Evolutionary conservation across 1,140 invertebrate genomes (phyloP), one percentile per base, ranked within the genome.

Genomic region (Atta texana): DNA sequence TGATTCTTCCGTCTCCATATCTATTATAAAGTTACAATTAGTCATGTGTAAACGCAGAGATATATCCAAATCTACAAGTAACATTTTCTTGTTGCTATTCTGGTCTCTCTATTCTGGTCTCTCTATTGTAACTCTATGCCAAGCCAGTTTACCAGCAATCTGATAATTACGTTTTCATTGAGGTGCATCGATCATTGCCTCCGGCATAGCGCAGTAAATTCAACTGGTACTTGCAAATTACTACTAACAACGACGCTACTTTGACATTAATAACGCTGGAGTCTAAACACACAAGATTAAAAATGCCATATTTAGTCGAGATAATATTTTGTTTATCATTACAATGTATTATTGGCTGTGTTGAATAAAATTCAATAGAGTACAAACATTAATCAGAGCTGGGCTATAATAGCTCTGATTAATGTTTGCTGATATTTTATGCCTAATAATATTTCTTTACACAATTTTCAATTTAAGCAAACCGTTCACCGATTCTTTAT

Each of bases 161-260:
- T 75, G 69, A 84, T 84, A 84, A 84, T 84, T 75, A 84, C 39
- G 28, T 74, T 84, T 84, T 84, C 69, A 84, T 84, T 75, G 69
- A 84, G 55, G 39, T 84, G 21, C 14, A 74, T 59, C 44, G 68
- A 84, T 84, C 72, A 63, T 72, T 6, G 80, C 80, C 39, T 8
- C 24, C 3, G 28, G 80, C 80, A 63, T 7, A 34, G 53, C 24
- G 14, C 14, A 61, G 72, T 55, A 75, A 84, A 84, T 75, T 84
- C 55, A 75, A 63, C 55, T 57, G 57, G 39, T 61, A 74, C 69
- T 75, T 63, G 80, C 77, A 75, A 75, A 84, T 84, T 74, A 44
- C 80, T 74, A 14, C 51, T 84, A 84, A 84, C 61, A 71, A 81
- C 34, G 57, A 61, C 18, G 28, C n/a, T 21, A 21, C 14, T 75